A percentile compares a stretch with the other conserved stretches of the same genome.
Conservation (phyloP, 2,113 vertebrate genomes). For the Oryzias celebensis region DNA sequence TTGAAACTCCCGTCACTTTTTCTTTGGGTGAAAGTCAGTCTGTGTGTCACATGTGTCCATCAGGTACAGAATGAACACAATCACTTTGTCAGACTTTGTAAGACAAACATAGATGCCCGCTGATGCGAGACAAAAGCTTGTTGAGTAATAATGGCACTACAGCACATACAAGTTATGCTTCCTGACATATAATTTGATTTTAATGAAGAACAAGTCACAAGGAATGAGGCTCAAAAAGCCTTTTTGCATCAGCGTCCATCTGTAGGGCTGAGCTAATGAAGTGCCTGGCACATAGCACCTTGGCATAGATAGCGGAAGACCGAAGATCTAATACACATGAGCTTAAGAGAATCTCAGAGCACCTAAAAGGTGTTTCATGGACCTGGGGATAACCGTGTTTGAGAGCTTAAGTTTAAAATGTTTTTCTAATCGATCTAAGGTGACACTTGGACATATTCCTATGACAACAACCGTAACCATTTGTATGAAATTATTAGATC, state of each 20-base stretch:
- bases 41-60: slow-evolving; percentile 27
- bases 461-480: too few relatives aligned
- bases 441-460: too few relatives aligned
- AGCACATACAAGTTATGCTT: slow-evolving; percentile 80
- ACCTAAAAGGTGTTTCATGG: not conserved
- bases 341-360: not conserved
- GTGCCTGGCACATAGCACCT: slow-evolving; percentile 73
- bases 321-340: slow-evolving; percentile 1
- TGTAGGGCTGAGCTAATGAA: slow-evolving; percentile 86
- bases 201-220: slow-evolving; percentile 96
- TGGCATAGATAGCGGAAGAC: slow-evolving; percentile 25
- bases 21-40: not conserved
- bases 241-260: slow-evolving; percentile 83
- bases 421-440: too few relatives aligned
- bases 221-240: slow-evolving; percentile 90
- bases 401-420: too few relatives aligned
- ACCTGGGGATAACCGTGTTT: not conserved
- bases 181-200: slow-evolving; percentile 89
- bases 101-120: slow-evolving; percentile 56
- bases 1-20: not conserved
- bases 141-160: slow-evolving; percentile 67
- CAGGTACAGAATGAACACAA: slow-evolving; percentile 46
- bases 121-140: slow-evolving; percentile 65
- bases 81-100: slow-evolving; percentile 41
- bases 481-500: too few relatives aligned